Percentiles rank a stretch among this genome's conserved stretches.
Conservation (phyloP, 2,797 vertebrate species). For the Rhinatrema bivittatum region DNA sequence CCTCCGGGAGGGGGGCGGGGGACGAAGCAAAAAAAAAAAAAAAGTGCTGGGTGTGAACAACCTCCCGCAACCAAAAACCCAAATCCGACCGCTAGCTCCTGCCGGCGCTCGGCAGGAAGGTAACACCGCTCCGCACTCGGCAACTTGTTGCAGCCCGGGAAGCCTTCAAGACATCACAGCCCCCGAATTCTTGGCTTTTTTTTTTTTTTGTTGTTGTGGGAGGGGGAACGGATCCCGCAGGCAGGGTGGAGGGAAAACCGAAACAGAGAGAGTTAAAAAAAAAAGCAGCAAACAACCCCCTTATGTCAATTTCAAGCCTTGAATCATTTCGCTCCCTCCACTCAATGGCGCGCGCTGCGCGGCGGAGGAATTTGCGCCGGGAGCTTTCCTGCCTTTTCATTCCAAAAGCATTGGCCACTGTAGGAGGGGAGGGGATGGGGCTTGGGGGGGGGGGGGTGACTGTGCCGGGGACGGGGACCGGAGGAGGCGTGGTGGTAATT, state of each 20-base stretch:
- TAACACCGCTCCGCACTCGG: background rate
- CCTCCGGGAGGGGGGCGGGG: background rate
- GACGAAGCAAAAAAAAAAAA: too few species aligned
- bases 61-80: background rate
- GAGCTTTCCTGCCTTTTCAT: background rate
- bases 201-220: too few species aligned
- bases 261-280: too few species aligned
- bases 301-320: conserved; percentile 73
- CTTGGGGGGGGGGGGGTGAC: background rate
- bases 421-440: background rate
- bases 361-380: conserved; percentile 83
- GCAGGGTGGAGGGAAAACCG: background rate
- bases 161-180: background rate
- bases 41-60: too few species aligned
- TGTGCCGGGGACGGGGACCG: too few species aligned
- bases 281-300: conserved; percentile 9
- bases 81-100: background rate
- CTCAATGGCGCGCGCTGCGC: conserved; percentile 84
- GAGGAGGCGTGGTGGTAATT: too few species aligned
- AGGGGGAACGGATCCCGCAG: background rate
- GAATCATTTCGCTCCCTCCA: conserved; percentile 76
- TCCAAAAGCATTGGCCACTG: conserved; percentile 4
- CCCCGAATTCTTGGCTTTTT: too few species aligned
- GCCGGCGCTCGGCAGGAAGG: background rate
- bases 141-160: background rate